Percentiles rank a stretch among this genome's conserved stretches.
These are phyloP conservation scores for Dreissena polymorpha DNA, from an alignment of 1,140 invertebrate genomes.

Conservation along the genomic window DNA sequence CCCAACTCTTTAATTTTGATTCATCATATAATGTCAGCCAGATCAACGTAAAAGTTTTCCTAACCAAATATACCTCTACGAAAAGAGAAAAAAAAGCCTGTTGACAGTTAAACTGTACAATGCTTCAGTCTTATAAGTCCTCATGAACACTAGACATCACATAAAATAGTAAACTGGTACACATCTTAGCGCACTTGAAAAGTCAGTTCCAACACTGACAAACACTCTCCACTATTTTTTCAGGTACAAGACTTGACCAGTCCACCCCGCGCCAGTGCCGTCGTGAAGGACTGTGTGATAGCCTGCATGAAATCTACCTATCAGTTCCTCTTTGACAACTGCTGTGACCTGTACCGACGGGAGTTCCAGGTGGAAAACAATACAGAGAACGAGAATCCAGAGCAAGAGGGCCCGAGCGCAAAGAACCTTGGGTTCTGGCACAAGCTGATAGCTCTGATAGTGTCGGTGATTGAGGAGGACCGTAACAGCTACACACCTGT, in stretches of 20 bases:
- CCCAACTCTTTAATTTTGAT: no score
- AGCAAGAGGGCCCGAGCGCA: conserved; percentile 72
- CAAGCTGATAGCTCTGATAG: conserved; percentile 97
- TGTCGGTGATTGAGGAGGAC: conserved; percentile 99
- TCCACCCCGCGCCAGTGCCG: conserved; percentile 97
- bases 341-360: conserved; percentile 95
- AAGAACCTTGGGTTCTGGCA: conserved; percentile 98
- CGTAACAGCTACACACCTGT: conserved; percentile 99
- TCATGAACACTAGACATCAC: no score
- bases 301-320: conserved; percentile 98
- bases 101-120: no score
- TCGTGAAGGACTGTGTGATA: conserved; percentile 99
- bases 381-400: conserved; percentile 67
- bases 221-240: conserved; percentile 27
- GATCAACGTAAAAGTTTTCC: no score
- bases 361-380: conserved; percentile 89
- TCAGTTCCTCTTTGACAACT: conserved; percentile 99
- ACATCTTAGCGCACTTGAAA: no score
- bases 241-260: conserved; percentile 98
- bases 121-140: no score
- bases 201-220: no score
- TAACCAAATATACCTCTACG: no score
- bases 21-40: no score
- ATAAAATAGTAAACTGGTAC: no score
- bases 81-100: no score